Evolutionary conservation across 2,797 vertebrate species (phyloP).

Genomic region (Sebastes goodei): DNA sequence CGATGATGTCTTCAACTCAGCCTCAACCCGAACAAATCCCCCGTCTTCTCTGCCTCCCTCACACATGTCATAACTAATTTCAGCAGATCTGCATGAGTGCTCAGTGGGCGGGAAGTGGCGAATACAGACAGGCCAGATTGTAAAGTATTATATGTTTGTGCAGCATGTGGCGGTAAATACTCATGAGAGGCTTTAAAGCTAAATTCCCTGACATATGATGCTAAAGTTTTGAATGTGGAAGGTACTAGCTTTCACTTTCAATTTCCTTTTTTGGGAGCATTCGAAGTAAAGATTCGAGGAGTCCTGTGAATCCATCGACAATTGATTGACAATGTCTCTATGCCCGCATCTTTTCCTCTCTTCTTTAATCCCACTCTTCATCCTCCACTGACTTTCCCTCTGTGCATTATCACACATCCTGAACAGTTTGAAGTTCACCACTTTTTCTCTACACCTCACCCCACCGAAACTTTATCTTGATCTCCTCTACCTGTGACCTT

Average conservation of each 20-base stretch:
- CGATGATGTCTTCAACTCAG: conserved; percentile 25
- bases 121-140: conserved; percentile 15
- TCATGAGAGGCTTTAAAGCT: background rate
- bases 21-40: conserved; percentile 37
- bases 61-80: conserved; percentile 50
- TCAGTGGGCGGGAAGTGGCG: conserved; percentile 44
- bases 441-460: background rate
- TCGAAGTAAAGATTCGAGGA: background rate
- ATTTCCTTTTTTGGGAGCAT: background rate
- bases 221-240: background rate
- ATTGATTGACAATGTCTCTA: background rate
- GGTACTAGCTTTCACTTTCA: background rate
- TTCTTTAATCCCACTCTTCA: background rate
- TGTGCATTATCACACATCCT: background rate
- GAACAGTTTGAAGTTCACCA: background rate
- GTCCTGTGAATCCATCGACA: background rate
- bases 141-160: conserved; percentile 23
- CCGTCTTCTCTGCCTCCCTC: conserved; percentile 25
- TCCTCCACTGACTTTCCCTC: background rate
- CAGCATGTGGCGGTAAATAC: background rate
- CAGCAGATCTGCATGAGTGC: conserved; percentile 37
- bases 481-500: background rate
- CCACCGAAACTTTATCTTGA: background rate
- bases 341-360: background rate
- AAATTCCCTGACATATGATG: background rate